Base-by-base conservation (phyloP, 2,113 vertebrate species). In the Taxidea taxus region DNA sequence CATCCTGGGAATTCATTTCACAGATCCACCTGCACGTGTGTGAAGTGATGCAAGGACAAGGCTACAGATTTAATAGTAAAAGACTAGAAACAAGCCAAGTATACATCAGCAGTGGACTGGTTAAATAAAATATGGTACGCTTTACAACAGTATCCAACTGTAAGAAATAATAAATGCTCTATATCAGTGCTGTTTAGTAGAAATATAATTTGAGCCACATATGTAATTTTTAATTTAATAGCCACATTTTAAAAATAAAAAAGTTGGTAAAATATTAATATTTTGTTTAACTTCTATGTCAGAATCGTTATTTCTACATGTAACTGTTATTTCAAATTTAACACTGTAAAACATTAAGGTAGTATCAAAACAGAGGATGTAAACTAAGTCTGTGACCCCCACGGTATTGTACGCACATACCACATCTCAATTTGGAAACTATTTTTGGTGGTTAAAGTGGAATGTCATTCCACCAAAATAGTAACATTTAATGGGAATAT, bases 281-380 rank as follows among this genome's bases (percentile, higher is more conserved):
- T 95, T 95, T 93, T 39, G 74, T 83, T 91, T 96, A 84, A 91
- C 20, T 13, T 62, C n/a, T 60, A 68, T 34, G 42, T 66, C 9
- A 82, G 84, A 95, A 74, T 72, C 7, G 37, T 44, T 1, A 70
- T 62, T 58, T 62, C 80, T 89, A 84, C 58, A 93, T 68, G 29
- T 56, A 93, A 74, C 56, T 56, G 60, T 44, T 1, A 70, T 62
- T 58, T 54, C 80, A 92, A 84, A 93, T 75, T 23, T 56, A 93
- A 64, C 13, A 68, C 39, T 64, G 16, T 87, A 87, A 81, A 70
- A 90, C 39, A 89, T 39, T 80, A 31, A 92, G 37, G 31, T 44
- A 77, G 54, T 39, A 25, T 9, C 74, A 75, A 44, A 88, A 29
- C 21, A 89, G 66, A 78, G 47, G 51, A 47, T 51, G 23, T 78